Evolutionary conservation across 2,888 invertebrate species (phyloP).

Genomic region (Hydrotaea cyrtoneurina): DNA sequence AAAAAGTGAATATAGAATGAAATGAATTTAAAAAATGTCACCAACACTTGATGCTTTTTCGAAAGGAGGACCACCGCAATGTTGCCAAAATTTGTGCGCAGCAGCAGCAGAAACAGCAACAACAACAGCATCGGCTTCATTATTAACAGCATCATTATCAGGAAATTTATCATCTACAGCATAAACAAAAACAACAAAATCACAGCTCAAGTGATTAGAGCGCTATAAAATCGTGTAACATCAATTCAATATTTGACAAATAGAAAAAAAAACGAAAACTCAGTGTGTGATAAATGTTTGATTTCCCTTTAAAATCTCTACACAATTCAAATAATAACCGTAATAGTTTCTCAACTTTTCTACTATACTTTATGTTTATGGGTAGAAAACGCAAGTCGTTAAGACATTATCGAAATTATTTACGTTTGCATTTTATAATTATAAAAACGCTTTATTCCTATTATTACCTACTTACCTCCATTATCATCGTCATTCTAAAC

Average conservation of each 20-base stretch:
- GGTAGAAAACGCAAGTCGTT: conserved; percentile 80
- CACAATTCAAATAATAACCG: conserved; percentile 25
- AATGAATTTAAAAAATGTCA: conserved; percentile 63
- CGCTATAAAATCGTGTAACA: too few relatives aligned
- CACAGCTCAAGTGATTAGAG: not conserved
- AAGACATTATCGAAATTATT: conserved; percentile 80
- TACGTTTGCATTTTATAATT: conserved; percentile 80
- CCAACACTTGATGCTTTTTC: conserved; percentile 67
- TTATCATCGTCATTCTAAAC: conserved; percentile 58
- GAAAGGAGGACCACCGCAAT: conserved; percentile 54
- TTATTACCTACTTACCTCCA: conserved; percentile 65
- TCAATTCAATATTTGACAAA: too few relatives aligned
- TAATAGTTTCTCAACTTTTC: conserved; percentile 31
- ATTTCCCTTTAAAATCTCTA: not conserved
- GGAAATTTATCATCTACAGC: conserved; percentile 27
- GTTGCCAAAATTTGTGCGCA: conserved; percentile 66
- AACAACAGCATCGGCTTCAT: conserved; percentile 28
- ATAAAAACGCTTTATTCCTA: conserved; percentile 63
- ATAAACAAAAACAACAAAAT: conserved; percentile 31
- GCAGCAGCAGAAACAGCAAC: conserved; percentile 43
- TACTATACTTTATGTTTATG: conserved; percentile 76
- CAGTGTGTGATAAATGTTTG: conserved; percentile 53
- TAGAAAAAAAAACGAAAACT: not conserved
- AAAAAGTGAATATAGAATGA: conserved; percentile 31
- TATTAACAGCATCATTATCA: conserved; percentile 34